A percentile compares a stretch with the other conserved stretches of the same genome.
Evolutionary conservation across 2,113 vertebrate species (phyloP).

Genomic region (Leucosticte australis): DNA sequence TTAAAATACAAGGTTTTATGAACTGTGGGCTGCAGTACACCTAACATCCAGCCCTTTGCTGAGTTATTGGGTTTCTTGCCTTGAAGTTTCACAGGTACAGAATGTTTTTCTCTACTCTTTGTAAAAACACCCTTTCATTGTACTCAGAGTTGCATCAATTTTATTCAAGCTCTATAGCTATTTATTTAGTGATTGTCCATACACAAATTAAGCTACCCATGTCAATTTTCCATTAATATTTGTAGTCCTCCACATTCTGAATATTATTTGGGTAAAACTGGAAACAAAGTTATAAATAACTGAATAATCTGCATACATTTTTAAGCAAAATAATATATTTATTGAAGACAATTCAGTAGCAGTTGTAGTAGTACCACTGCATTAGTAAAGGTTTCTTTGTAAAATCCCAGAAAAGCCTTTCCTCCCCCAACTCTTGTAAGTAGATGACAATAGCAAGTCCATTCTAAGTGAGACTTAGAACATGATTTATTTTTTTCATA

Average conservation of each 20-base stretch:
- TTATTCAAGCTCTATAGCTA: background rate
- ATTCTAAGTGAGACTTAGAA: background rate
- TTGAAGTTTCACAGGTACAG: background rate
- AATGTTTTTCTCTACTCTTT: background rate
- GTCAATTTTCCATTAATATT: background rate
- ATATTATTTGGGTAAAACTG: background rate
- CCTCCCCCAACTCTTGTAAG: background rate
- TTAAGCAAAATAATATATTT: background rate
- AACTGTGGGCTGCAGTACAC: background rate
- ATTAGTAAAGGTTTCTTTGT: background rate
- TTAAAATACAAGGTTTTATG: constrained; percentile 14
- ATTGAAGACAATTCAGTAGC: background rate
- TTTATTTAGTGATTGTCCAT: background rate
- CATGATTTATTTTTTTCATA: background rate
- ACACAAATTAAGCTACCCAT: background rate
- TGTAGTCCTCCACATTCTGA: background rate
- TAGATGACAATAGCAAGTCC: background rate
- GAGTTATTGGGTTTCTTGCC: background rate
- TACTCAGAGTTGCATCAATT: background rate
- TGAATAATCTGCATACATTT: background rate
- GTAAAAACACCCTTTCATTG: background rate
- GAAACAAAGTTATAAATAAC: background rate
- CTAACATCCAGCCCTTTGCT: background rate
- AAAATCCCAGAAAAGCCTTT: background rate
- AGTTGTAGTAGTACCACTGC: background rate